Conservation (phyloP, 2,797 vertebrate genomes). For the Helarctos malayanus region DNA sequence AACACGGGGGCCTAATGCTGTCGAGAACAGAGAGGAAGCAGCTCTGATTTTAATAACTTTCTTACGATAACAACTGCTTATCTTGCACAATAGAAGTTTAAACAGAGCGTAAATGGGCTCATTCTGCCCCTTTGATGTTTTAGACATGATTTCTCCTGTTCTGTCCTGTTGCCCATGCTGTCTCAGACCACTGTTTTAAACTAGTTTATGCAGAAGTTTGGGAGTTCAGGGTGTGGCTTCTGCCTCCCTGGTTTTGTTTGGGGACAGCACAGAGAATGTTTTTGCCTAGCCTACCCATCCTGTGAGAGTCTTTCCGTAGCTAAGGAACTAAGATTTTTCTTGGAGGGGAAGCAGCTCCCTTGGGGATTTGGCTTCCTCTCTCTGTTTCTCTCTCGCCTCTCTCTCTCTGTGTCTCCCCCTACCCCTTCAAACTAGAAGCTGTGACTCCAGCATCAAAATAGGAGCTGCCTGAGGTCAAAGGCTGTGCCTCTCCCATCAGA, state of each 20-base stretch:
- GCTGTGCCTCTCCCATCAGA: not conserved
- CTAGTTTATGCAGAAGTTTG: not conserved
- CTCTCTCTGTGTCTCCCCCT: not conserved
- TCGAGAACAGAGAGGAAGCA: not conserved
- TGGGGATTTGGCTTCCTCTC: not conserved
- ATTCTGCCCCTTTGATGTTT: not conserved
- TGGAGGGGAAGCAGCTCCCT: not conserved
- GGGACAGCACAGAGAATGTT: not conserved
- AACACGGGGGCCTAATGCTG: not conserved
- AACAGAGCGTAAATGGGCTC: not conserved
- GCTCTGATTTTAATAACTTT: slow-evolving; percentile 33
- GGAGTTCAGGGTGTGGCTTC: not conserved
- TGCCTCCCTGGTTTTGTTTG: not conserved
- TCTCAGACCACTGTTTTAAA: not conserved
- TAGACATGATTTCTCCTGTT: not conserved
- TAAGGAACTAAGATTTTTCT: not conserved
- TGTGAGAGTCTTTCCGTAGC: not conserved
- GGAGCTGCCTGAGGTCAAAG: not conserved
- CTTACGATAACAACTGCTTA: slow-evolving; percentile 6
- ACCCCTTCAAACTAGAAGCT: not conserved
- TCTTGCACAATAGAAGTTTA: slow-evolving; percentile 49
- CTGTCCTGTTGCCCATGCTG: not conserved
- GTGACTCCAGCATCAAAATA: not conserved
- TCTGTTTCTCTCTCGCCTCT: not conserved
- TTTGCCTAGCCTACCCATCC: not conserved